Base-by-base conservation (phyloP, 2,113 vertebrate genomes). In the Macquaria australasica region DNA sequence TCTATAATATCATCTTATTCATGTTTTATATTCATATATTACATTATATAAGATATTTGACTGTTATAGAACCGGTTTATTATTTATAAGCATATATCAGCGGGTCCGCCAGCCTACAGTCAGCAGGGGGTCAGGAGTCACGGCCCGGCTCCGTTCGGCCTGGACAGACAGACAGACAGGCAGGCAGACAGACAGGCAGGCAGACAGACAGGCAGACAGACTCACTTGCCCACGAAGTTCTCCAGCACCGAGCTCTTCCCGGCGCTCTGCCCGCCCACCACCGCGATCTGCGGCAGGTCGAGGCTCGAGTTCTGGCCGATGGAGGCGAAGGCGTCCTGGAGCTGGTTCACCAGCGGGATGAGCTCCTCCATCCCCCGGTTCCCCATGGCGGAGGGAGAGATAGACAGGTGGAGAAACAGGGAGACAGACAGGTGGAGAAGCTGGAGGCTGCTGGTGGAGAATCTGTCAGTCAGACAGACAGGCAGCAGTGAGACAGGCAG, bases 361-460 rank as follows among this genome's bases (percentile, higher is more conserved):
- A 99, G 96, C 3, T 98, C 98, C 86, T 98, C 98, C 98, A 99
- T 98, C 41, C 97, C 98, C 60, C 97, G 97, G 96, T 99, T 98
- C 63, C 97, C 98, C 97, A 98, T 99, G 88, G 10, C 50, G 76
- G 45, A 5, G 43, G 58, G 16, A 56, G 69, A 34, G 12, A 73
- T 6, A 63, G 55, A 21, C n/a, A 56, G n/a, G 14, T 20, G 23
- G 56, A 3, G n/a, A 67, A n/a, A 9, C 12, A 39, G 70, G 10
- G 25, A 55, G 25, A 5, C 25, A 75, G 37, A 51, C 10, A 21
- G 68, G 7, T 9, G 56, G 51, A n/a, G 62, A n/a, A 31, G 62
- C n/a, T 28, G 45, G 25, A 34, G 41, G 63, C 20, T n/a, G 72
- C 43, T 41, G 66, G 2, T 18, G 28, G 37, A 45, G 39, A 6